Evolutionary conservation across 2,113 vertebrate genomes (phyloP).

Genomic region (Carassius auratus): DNA sequence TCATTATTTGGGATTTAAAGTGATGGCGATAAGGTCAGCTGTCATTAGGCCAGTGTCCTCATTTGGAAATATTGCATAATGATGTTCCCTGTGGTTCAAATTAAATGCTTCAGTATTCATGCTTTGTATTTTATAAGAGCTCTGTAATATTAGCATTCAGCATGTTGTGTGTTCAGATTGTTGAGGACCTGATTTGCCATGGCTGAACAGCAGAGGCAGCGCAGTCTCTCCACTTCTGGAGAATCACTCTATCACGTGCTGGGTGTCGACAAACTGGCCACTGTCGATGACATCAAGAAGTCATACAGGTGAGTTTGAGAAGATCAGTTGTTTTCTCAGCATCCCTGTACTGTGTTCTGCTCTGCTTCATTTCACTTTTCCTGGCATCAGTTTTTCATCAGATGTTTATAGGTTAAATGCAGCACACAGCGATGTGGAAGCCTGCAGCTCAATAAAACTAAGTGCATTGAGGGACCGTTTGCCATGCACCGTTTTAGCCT

Average conservation of each 20-base stretch:
- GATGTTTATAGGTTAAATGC: neutral
- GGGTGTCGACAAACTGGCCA: constrained; percentile 93
- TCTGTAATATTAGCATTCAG: neutral
- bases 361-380: neutral
- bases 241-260: constrained; percentile 91
- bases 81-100: neutral
- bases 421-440: neutral
- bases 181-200: constrained; percentile 73
- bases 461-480: constrained; percentile 23
- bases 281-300: constrained; percentile 94
- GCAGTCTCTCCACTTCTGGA: constrained; percentile 95
- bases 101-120: neutral
- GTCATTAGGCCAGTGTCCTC: neutral
- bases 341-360: neutral
- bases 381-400: neutral
- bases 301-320: constrained; percentile 88
- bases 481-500: neutral
- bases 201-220: constrained; percentile 97
- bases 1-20: neutral
- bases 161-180: constrained; percentile 60
- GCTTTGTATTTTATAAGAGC: neutral
- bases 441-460: constrained; percentile 31
- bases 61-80: neutral
- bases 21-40: neutral
- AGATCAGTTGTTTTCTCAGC: neutral